phyloP scores from a whole-genome alignment of 2,797 vertebrate species.

The Tangara arthus region DNA sequence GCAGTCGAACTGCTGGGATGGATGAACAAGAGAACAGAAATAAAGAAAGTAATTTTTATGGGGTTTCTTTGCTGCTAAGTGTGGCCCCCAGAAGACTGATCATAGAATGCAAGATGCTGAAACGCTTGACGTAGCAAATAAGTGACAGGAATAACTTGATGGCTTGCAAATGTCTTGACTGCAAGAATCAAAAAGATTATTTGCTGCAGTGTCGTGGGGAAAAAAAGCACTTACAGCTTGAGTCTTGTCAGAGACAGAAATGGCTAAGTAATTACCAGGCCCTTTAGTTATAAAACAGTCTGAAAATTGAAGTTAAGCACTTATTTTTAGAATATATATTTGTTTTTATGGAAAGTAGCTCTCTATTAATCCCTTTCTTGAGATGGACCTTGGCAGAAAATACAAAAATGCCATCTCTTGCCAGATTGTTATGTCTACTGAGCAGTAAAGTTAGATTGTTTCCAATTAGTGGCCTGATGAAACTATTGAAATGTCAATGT shows the following conservation, averaged over 20 bases:
- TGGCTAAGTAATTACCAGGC: not conserved
- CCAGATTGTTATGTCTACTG: not conserved
- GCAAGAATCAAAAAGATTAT: not conserved
- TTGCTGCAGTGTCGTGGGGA: not conserved
- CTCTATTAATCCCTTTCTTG: not conserved
- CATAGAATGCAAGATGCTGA: not conserved
- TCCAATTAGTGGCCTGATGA: not conserved
- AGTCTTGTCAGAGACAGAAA: not conserved
- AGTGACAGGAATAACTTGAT: not conserved
- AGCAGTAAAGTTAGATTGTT: not conserved
- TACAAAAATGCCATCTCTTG: not conserved
- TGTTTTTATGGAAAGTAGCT: not conserved
- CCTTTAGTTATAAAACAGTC: not conserved
- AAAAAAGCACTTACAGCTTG: not conserved
- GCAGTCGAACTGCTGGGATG: not conserved
- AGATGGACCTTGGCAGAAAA: not conserved
- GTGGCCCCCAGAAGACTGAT: not conserved
- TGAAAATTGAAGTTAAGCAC: not conserved
- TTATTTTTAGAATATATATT: not conserved
- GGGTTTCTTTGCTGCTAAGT: rapidly evolving
- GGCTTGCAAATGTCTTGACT: not conserved
- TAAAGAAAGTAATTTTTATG: not conserved
- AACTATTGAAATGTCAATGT: not conserved
- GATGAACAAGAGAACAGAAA: not conserved
- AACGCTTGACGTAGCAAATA: not conserved